Percentiles rank a stretch among this genome's conserved stretches.
Evolutionary conservation across 2,113 vertebrate genomes (phyloP).

Genomic region (Ptilorrhoa leucosticta): DNA sequence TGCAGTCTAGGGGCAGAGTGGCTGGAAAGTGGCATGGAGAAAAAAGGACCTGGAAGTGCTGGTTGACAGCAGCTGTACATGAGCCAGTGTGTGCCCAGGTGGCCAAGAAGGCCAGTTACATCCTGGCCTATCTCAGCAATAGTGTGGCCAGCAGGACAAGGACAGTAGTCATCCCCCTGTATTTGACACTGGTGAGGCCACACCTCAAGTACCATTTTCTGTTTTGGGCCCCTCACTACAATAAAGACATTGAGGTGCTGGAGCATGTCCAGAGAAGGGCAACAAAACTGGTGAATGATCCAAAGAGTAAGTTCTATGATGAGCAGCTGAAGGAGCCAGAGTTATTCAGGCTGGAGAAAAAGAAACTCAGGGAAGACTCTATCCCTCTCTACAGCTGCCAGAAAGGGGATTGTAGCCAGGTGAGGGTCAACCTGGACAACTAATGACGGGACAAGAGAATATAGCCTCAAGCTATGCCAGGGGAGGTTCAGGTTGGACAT

Average conservation of each 20-base stretch:
- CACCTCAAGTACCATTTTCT: neutral
- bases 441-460: neutral
- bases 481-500: neutral
- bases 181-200: neutral
- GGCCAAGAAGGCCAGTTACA: neutral
- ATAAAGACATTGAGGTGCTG: neutral
- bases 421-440: too few relatives aligned
- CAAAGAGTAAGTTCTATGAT: neutral
- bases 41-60: neutral
- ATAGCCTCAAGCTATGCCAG: neutral
- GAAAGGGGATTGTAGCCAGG: neutral
- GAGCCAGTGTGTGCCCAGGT: neutral
- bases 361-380: neutral
- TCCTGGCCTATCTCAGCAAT: neutral
- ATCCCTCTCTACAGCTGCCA: neutral
- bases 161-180: rapidly evolving
- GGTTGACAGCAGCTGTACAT: neutral
- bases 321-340: neutral
- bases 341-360: neutral
- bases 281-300: neutral
- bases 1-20: neutral
- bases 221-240: neutral
- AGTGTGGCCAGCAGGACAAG: neutral
- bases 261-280: neutral
- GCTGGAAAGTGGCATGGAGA: neutral